Evolutionary conservation across 2,888 invertebrate genomes (phyloP), one percentile per base, ranked within the genome.

Genomic region (Beris chalybata): DNA sequence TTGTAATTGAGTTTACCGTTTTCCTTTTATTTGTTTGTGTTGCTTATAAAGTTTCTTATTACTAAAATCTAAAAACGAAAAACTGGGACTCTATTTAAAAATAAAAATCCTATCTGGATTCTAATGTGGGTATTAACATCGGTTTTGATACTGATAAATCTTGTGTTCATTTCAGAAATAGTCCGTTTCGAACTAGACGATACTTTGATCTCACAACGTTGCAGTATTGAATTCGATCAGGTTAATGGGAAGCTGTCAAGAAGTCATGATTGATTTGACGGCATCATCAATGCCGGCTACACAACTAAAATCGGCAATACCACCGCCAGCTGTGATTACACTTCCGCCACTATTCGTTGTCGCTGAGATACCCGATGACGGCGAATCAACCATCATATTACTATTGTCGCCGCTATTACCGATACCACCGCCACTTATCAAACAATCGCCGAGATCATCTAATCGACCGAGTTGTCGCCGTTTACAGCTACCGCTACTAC

Each of bases 211-310:
- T 69, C 65, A 70, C 64, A 70, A 68, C 48, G 71, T 69, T 57
- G 69, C 69, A 50, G 72, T 69, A 64, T 70, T 69, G 61, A 72
- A 70, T 67, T 71, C 71, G 63, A 71, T 71, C 12, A 61, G 44
- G 43, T 55, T 67, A 29, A 64, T 43, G 38, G 69, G 69, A 70
- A 70, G 67, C 69, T 77, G 81, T 82, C 82, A 82, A 75, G 82
- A 82, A 59, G 81, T 81, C 75, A 84, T 79, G 71, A 85, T 85
- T 67, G 84, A 84, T 71, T 83, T 82, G 44, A 84, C 83, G 38
- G 84, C 83, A 73, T 83, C 83, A 70, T 84, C 84, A 52, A 84
- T 75, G 61, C 77, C 76, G 55, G 78, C 71, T 71, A 83, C 83
- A 72, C 80, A 80, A 67, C 76, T 78, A 65, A 79, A 80, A 70